Conservation (phyloP, 2,797 vertebrate species). For the Sebastes trivittatus region DNA sequence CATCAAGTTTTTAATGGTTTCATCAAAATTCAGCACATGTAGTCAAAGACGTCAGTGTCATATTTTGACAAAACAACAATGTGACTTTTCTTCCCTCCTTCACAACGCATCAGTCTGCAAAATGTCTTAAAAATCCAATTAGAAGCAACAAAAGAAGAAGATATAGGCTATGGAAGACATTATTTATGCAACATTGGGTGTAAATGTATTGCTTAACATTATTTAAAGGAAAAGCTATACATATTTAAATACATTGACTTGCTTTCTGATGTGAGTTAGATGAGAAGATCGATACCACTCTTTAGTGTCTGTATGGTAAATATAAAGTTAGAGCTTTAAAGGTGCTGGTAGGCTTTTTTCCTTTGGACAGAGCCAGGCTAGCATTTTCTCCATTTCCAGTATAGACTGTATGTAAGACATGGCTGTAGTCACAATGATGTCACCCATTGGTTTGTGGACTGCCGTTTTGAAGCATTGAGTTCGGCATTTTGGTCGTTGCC, state of each 20-base stretch:
- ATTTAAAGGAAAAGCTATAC: neutral
- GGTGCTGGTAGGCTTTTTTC: neutral
- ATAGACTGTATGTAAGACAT: neutral
- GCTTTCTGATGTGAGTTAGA: neutral
- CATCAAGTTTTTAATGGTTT: neutral
- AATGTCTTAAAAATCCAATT: neutral
- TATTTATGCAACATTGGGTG: neutral
- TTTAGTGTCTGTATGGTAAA: neutral
- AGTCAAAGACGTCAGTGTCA: neutral
- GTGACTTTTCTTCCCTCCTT: neutral
- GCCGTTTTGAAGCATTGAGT: no score
- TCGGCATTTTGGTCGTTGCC: no score
- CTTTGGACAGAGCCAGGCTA: neutral
- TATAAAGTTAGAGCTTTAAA: neutral
- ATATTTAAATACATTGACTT: neutral
- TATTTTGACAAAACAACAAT: neutral
- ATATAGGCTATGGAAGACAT: neutral
- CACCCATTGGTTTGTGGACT: no score
- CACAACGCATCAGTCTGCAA: neutral
- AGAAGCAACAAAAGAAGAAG: neutral
- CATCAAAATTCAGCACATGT: neutral
- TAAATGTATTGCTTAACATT: neutral
- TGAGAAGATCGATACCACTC: neutral
- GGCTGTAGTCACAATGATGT: no score
- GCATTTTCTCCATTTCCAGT: neutral